Evolutionary conservation across 2,113 vertebrate genomes (phyloP).

Genomic region (Coptodon rendalli): DNA sequence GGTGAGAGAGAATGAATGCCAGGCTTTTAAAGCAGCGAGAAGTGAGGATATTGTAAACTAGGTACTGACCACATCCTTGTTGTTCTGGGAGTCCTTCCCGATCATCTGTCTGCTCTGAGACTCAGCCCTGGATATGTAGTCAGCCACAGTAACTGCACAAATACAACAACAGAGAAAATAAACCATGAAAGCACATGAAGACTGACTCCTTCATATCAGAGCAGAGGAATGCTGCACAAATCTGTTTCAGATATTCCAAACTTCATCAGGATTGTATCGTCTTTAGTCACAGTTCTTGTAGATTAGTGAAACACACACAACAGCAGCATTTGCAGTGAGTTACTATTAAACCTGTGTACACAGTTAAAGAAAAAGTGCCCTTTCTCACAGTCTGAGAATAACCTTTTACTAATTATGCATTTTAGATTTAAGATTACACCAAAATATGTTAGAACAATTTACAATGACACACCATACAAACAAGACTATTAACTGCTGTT

Average conservation of each 20-base stretch:
- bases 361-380: not conserved
- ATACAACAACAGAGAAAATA: slow-evolving; percentile 42
- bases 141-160: slow-evolving; percentile 91
- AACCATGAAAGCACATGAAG: not conserved
- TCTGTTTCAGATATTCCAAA: not conserved
- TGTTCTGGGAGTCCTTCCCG: slow-evolving; percentile 86
- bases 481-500: not conserved
- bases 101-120: slow-evolving; percentile 94
- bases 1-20: not conserved
- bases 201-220: not conserved
- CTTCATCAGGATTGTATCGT: not conserved
- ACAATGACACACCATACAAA: not conserved
- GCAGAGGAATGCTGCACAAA: not conserved
- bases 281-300: not conserved
- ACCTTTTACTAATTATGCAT: not conserved
- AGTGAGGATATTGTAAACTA: not conserved
- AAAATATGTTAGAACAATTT: not conserved
- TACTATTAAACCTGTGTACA: not conserved
- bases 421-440: not conserved
- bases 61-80: slow-evolving; percentile 86
- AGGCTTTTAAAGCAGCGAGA: not conserved
- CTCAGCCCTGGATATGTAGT: slow-evolving; percentile 98
- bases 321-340: not conserved
- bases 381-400: not conserved
- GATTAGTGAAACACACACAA: not conserved